Conservation (phyloP, 2,113 vertebrate genomes). For the Rhynchomys soricoides region DNA sequence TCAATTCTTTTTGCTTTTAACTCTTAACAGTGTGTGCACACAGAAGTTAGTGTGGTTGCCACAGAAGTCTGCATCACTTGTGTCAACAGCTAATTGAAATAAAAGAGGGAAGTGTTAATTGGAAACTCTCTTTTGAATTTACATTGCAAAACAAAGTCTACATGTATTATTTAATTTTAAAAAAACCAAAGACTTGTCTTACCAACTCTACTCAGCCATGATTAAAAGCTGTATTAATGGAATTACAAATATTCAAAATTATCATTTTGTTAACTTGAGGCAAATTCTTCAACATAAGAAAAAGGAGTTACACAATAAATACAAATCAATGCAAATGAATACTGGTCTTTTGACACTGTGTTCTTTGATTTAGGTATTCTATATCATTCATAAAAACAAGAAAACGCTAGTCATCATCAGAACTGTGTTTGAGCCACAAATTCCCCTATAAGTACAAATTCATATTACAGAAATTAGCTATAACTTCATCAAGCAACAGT, state of each 20-base stretch:
- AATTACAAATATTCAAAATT: constrained; percentile 10
- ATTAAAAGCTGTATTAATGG: background rate
- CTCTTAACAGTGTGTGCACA: background rate
- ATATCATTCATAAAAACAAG: constrained; percentile 25
- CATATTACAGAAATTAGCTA: constrained; percentile 32
- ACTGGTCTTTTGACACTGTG: background rate
- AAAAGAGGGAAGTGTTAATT: constrained; percentile 9
- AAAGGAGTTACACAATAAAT: background rate
- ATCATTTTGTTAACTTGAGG: constrained; percentile 51
- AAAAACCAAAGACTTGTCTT: background rate
- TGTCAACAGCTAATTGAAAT: constrained; percentile 19
- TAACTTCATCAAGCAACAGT: constrained; percentile 49
- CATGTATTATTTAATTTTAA: background rate
- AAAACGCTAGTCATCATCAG: background rate
- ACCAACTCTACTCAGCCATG: background rate
- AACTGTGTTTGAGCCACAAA: background rate
- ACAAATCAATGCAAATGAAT: background rate
- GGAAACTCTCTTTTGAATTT: constrained; percentile 6
- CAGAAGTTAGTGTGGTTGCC: background rate
- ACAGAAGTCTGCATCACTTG: constrained; percentile 19
- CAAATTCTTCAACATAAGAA: constrained; percentile 30
- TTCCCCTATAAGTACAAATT: background rate
- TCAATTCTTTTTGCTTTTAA: background rate
- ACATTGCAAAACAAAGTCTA: constrained; percentile 5
- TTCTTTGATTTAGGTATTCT: constrained; percentile 44